A percentile compares a stretch with the other conserved stretches of the same genome.
Conservation (phyloP, 2,797 vertebrate species). For the Megalops cyprinoides region DNA sequence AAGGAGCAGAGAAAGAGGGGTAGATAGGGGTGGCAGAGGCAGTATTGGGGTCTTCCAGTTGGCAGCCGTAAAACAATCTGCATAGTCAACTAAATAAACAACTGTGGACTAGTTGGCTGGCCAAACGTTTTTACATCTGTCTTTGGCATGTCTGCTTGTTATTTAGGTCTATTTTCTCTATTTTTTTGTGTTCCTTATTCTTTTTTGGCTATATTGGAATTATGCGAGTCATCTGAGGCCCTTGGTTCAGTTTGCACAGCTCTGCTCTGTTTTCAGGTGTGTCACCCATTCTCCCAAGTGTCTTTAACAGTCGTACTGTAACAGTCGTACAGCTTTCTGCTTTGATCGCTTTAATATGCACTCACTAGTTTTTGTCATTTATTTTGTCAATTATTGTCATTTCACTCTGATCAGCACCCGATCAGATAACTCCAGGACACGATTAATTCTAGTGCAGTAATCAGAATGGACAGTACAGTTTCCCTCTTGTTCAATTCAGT, state of each 20-base stretch:
- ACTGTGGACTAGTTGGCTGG: constrained; percentile 34
- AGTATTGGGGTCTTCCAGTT: constrained; percentile 34
- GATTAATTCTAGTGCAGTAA: not conserved
- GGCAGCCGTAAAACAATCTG: constrained; percentile 47
- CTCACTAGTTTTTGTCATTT: no score
- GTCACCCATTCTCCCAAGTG: constrained; percentile 14
- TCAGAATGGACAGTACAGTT: not conserved
- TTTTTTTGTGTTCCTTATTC: constrained; percentile 16
- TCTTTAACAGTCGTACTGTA: not conserved
- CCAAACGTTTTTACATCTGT: constrained; percentile 45
- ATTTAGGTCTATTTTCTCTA: constrained; percentile 34
- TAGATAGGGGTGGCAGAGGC: not conserved
- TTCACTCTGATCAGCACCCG: no score
- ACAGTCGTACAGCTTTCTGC: not conserved
- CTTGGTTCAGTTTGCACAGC: not conserved
- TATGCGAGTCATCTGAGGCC: not conserved
- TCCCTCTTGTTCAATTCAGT: not conserved
- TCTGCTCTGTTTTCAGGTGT: not conserved
- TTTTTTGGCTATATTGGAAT: not conserved
- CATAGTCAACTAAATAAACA: constrained; percentile 40
- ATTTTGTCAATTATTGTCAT: no score
- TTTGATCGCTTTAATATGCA: no score
- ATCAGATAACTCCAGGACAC: not conserved
- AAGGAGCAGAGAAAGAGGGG: no score
- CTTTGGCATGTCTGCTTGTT: constrained; percentile 28